Percentiles rank a stretch among this genome's conserved stretches.
Conservation (phyloP, 2,888 invertebrate genomes). For the Chloroclysta siterata region DNA sequence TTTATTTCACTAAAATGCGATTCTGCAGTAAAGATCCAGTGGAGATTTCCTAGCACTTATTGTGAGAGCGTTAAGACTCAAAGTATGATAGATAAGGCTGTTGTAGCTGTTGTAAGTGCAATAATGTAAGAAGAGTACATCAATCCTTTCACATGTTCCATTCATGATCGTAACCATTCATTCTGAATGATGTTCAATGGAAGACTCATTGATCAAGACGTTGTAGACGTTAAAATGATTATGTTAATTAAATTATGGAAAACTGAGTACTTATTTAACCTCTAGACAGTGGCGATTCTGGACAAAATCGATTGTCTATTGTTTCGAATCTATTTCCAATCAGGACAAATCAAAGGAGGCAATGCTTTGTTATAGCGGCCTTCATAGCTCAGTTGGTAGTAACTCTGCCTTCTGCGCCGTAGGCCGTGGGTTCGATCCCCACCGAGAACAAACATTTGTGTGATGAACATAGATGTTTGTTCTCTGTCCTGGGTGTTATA, state of each 20-base stretch:
- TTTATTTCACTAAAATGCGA: not conserved
- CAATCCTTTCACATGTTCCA: constrained; percentile 67
- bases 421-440: too few relatives aligned
- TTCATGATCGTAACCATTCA: constrained; percentile 71
- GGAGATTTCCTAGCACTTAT: constrained; percentile 25
- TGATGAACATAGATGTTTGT: too few relatives aligned
- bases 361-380: too few relatives aligned
- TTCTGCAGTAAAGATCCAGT: constrained; percentile 13
- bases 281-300: too few relatives aligned
- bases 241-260: not conserved
- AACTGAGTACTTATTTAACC: too few relatives aligned
- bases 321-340: too few relatives aligned
- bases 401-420: too few relatives aligned
- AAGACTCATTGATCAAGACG: constrained; percentile 49
- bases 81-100: constrained; percentile 41
- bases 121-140: constrained; percentile 52
- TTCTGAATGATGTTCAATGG: constrained; percentile 48
- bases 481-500: too few relatives aligned
- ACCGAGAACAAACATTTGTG: too few relatives aligned
- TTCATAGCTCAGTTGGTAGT: too few relatives aligned
- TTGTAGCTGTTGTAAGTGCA: constrained; percentile 52
- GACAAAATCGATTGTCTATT: too few relatives aligned
- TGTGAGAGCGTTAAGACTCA: constrained; percentile 27
- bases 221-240: not conserved
- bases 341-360: too few relatives aligned